Conservation (phyloP, 2,888 invertebrate species). For the Omphaloscelis lunosa region DNA sequence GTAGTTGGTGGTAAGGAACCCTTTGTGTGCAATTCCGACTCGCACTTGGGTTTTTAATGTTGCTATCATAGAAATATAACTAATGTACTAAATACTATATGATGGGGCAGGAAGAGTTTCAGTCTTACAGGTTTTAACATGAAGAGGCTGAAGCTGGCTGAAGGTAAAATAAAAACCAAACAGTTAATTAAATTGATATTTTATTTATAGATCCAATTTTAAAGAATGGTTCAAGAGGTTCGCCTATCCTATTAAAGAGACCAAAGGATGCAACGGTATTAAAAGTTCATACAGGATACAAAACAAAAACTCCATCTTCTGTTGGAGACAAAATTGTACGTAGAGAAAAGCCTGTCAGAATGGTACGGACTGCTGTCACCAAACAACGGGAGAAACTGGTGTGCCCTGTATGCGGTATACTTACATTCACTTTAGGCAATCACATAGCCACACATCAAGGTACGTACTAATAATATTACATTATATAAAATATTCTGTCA, state of each 20-base stretch:
- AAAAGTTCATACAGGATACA: constrained; percentile 81
- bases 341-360: constrained; percentile 78
- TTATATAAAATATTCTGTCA: not conserved
- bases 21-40: no score
- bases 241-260: constrained; percentile 85
- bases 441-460: constrained; percentile 89
- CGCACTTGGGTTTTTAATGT: not conserved
- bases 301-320: constrained; percentile 67
- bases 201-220: constrained; percentile 83
- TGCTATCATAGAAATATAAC: not conserved
- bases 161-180: not conserved
- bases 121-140: not conserved
- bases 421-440: constrained; percentile 86
- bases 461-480: constrained; percentile 58
- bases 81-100: not conserved
- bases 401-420: constrained; percentile 88
- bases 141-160: not conserved
- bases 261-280: constrained; percentile 87
- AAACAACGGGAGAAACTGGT: constrained; percentile 87
- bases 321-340: constrained; percentile 68
- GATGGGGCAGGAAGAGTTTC: not conserved
- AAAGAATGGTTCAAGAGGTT: constrained; percentile 85
- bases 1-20: no score
- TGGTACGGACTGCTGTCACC: constrained; percentile 74
- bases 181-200: not conserved